Percentiles rank a stretch among this genome's conserved stretches.
phyloP scores from a whole-genome alignment of 2,888 invertebrate genomes.

The Nemotelus nigrinus region DNA sequence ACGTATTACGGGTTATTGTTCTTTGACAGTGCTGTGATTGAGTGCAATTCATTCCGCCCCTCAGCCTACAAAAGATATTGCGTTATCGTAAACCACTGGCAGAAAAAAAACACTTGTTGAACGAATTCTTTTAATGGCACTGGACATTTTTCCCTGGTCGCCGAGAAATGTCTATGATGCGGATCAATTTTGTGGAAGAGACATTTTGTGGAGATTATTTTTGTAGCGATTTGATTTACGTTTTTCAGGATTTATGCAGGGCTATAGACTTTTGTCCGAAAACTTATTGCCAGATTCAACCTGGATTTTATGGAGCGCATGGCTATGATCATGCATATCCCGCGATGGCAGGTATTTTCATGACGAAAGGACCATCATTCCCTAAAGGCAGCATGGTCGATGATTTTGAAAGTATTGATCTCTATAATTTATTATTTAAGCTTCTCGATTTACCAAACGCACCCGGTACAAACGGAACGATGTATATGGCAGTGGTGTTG shows the following conservation, averaged over 20 bases:
- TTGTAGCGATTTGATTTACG: constrained; percentile 71
- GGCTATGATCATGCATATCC: constrained; percentile 72
- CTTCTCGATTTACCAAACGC: constrained; percentile 66
- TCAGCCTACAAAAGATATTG: neutral
- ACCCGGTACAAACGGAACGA: constrained; percentile 19
- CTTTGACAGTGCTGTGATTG: constrained; percentile 4
- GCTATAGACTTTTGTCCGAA: constrained; percentile 63
- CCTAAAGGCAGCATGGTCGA: constrained; percentile 65
- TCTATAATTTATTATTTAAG: constrained; percentile 72
- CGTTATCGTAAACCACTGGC: neutral
- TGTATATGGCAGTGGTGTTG: neutral
- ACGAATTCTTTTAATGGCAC: neutral
- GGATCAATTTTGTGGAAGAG: constrained; percentile 58
- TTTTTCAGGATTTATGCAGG: constrained; percentile 68
- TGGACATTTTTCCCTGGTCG: no score
- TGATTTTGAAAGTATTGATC: constrained; percentile 73
- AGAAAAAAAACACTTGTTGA: constrained; percentile 33
- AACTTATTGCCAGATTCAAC: constrained; percentile 63
- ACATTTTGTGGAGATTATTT: constrained; percentile 72
- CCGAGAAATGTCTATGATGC: no score
- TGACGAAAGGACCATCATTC: constrained; percentile 75
- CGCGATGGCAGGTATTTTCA: constrained; percentile 76
- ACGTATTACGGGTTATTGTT: constrained; percentile 33
- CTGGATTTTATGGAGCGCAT: constrained; percentile 68
- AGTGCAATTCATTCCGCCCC: constrained; percentile 32